Percentiles rank a stretch among this genome's conserved stretches.
Conservation (phyloP, 2,113 vertebrate genomes). For the Laterallus jamaicensis region DNA sequence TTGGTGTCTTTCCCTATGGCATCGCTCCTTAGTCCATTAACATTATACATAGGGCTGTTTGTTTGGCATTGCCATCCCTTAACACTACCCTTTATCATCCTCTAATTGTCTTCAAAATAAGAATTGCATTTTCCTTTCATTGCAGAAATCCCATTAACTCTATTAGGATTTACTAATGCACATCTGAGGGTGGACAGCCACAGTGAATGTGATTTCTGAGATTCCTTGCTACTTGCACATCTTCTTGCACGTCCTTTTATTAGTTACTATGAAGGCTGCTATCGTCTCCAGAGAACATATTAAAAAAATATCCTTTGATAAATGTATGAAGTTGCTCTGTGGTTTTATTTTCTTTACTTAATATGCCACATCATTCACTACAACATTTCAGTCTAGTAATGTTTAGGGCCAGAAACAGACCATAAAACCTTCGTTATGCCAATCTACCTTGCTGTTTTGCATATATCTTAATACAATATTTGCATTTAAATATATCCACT, state of each 20-base stretch:
- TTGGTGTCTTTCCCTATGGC: not conserved
- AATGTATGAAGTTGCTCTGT: not conserved
- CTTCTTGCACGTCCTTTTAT: not conserved
- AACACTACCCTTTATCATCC: not conserved
- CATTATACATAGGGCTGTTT: not conserved
- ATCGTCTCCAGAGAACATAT: not conserved
- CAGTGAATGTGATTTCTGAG: conserved; percentile 3
- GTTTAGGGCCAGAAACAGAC: not conserved
- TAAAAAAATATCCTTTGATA: not conserved
- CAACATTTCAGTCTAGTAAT: not conserved
- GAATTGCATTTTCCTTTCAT: not conserved
- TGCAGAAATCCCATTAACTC: conserved; percentile 17
- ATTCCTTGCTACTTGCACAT: not conserved
- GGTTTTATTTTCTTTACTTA: conserved; percentile 14
- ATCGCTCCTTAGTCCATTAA: not conserved
- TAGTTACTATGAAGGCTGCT: not conserved
- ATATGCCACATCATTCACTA: not conserved
- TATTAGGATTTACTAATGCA: conserved; percentile 9
- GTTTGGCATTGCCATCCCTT: not conserved
- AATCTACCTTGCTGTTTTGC: not conserved
- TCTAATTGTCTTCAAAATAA: not conserved
- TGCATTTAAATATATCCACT: conserved; percentile 8
- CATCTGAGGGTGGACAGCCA: not conserved
- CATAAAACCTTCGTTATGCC: not conserved
- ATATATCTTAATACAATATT: not conserved